These are phyloP conservation scores for Drosophila borealis DNA, from an alignment of 2,888 invertebrate genomes.

Conservation along the genomic window DNA sequence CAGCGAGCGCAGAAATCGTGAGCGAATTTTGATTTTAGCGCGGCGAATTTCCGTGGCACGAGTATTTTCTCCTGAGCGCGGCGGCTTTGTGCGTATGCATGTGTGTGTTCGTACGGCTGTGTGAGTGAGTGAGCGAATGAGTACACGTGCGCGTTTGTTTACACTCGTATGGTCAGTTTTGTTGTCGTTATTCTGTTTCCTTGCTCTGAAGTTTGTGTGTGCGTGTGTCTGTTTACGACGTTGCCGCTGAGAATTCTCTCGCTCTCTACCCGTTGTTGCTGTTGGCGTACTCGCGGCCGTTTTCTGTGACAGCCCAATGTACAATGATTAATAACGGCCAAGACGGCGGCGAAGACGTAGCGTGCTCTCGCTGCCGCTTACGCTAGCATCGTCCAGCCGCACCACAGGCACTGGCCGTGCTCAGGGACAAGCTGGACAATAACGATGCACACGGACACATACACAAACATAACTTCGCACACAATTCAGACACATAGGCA, in stretches of 20 bases:
- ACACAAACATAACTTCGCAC: conserved; percentile 33
- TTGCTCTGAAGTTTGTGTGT: conserved; percentile 29
- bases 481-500: conserved; percentile 46
- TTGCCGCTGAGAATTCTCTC: conserved; percentile 46
- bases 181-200: conserved; percentile 67
- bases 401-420: conserved; percentile 50
- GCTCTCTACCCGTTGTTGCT: conserved; percentile 50
- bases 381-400: conserved; percentile 57
- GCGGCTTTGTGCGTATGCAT: conserved; percentile 34
- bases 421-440: conserved; percentile 59
- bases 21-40: conserved; percentile 82
- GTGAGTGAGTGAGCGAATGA: conserved; percentile 44
- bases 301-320: conserved; percentile 84
- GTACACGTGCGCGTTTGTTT: conserved; percentile 64
- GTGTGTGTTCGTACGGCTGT: conserved; percentile 19
- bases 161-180: conserved; percentile 74
- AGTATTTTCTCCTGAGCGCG: conserved; percentile 63
- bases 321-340: conserved; percentile 84
- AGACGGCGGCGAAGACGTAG: conserved; percentile 76
- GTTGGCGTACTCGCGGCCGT: conserved; percentile 81
- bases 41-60: conserved; percentile 79
- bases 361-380: conserved; percentile 58
- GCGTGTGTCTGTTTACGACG: conserved; percentile 27
- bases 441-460: conserved; percentile 34
- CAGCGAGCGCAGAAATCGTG: conserved; percentile 71